A percentile compares a stretch with the other conserved stretches of the same genome.
phyloP scores from a whole-genome alignment of 2,888 invertebrate species.

The Nineta flava region DNA sequence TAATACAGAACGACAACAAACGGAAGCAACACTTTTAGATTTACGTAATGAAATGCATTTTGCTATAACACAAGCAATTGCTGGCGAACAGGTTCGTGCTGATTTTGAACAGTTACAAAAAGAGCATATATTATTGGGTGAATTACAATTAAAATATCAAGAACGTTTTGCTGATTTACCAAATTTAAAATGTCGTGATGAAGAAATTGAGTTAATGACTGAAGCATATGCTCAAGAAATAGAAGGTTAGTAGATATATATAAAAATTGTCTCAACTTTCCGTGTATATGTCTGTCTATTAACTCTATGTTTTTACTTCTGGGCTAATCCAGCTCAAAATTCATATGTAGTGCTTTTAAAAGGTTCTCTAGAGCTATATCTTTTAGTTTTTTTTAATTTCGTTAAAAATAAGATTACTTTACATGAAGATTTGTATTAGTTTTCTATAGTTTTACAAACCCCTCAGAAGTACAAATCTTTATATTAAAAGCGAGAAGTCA shows the following conservation, averaged over 20 bases:
- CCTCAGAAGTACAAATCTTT: too few species aligned
- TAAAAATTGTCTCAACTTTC: too few species aligned
- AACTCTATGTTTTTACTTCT: too few species aligned
- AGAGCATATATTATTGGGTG: conserved; percentile 38
- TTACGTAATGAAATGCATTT: conserved; percentile 25
- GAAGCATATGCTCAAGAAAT: conserved; percentile 33
- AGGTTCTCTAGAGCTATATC: too few species aligned
- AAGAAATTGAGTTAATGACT: conserved; percentile 29
- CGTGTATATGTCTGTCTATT: too few species aligned
- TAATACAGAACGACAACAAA: conserved; percentile 31
- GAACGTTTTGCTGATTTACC: conserved; percentile 33
- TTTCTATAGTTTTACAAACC: too few species aligned
- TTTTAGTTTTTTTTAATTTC: too few species aligned
- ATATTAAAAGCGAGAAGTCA: too few species aligned
- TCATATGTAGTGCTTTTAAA: too few species aligned
- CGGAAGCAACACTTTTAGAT: conserved; percentile 25
- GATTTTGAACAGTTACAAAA: conserved; percentile 36
- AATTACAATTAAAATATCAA: conserved; percentile 36
- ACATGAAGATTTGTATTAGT: too few species aligned
- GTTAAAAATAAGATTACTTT: too few species aligned
- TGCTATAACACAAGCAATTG: conserved; percentile 25
- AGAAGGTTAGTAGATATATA: conserved; percentile 26
- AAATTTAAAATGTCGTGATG: conserved; percentile 27
- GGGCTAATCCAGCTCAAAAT: too few species aligned
- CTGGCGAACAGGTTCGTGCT: conserved; percentile 32